Evolutionary conservation across 2,113 vertebrate genomes (phyloP).

Genomic region (Diadophis punctatus): DNA sequence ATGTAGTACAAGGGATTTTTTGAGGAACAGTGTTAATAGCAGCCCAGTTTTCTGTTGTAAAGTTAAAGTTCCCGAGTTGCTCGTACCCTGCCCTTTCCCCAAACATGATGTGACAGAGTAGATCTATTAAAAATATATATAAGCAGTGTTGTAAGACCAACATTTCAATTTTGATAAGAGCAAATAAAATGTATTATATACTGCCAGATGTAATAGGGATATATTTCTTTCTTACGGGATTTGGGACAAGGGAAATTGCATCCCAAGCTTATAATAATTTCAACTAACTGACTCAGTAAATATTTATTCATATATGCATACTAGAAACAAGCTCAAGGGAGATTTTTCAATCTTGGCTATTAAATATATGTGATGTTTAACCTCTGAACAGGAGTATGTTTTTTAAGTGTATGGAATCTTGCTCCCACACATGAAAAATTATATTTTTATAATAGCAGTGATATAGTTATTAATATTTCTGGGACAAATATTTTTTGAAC

Average conservation of each 20-base stretch:
- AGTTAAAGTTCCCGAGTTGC: constrained; percentile 2
- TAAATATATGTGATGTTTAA: constrained; percentile 12
- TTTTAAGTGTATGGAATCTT: constrained; percentile 7
- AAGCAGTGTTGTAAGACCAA: not conserved
- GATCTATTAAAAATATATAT: constrained; percentile 16
- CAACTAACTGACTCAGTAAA: constrained; percentile 27
- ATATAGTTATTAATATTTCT: not conserved
- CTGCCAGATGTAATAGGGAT: not conserved
- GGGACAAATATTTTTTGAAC: not conserved
- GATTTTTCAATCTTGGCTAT: not conserved
- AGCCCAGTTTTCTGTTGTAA: not conserved
- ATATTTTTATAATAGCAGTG: not conserved
- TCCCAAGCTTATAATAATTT: constrained; percentile 12
- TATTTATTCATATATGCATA: constrained; percentile 30
- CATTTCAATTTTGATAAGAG: not conserved
- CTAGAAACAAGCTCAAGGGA: not conserved
- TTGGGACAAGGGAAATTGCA: constrained; percentile 6
- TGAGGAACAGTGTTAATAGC: not conserved
- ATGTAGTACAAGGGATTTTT: not conserved
- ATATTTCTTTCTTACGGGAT: constrained; percentile 14
- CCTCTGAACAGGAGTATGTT: constrained; percentile 6
- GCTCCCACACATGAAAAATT: not conserved
- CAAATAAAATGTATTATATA: not conserved
- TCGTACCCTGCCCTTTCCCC: not conserved
- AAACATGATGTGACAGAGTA: not conserved